These are phyloP conservation scores for Lithophane leautieri DNA, from an alignment of 2,888 invertebrate genomes.

Conservation along the genomic window DNA sequence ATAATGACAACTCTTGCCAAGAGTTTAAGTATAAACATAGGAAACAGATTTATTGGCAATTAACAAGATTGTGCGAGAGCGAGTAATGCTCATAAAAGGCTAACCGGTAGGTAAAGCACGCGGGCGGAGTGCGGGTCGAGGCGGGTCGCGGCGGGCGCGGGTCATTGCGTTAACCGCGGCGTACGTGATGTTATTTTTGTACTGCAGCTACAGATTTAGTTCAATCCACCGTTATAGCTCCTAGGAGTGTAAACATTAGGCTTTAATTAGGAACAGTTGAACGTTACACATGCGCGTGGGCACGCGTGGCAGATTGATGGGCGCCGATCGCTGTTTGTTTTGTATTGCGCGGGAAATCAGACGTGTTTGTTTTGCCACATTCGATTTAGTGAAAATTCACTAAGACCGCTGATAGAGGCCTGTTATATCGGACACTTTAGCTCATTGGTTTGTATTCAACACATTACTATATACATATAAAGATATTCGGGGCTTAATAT, in stretches of 20 bases:
- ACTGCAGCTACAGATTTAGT: constrained; percentile 83
- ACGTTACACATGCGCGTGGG: constrained; percentile 81
- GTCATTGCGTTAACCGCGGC: constrained; percentile 69
- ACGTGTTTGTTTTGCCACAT: constrained; percentile 83
- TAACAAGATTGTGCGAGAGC: constrained; percentile 18
- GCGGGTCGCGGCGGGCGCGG: constrained; percentile 49
- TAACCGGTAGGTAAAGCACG: constrained; percentile 46
- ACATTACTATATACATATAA: constrained; percentile 43
- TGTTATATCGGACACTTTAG: constrained; percentile 73
- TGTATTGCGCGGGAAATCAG: constrained; percentile 66
- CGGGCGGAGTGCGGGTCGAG: constrained; percentile 10
- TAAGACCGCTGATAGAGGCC: constrained; percentile 81
- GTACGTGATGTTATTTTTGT: constrained; percentile 84
- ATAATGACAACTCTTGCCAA: constrained; percentile 52
- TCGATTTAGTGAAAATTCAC: constrained; percentile 87
- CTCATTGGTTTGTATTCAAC: constrained; percentile 67
- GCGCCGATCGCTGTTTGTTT: constrained; percentile 72
- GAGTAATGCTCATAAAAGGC: constrained; percentile 75
- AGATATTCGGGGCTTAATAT: constrained; percentile 64
- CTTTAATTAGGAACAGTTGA: constrained; percentile 85
- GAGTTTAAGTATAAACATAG: constrained; percentile 6
- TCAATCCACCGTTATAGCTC: constrained; percentile 81
- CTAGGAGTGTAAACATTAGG: constrained; percentile 83
- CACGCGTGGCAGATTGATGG: constrained; percentile 80
- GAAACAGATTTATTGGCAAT: constrained; percentile 19